Evolutionary conservation across 2,113 vertebrate species (phyloP).

Genomic region (Pelmatolapia mariae): DNA sequence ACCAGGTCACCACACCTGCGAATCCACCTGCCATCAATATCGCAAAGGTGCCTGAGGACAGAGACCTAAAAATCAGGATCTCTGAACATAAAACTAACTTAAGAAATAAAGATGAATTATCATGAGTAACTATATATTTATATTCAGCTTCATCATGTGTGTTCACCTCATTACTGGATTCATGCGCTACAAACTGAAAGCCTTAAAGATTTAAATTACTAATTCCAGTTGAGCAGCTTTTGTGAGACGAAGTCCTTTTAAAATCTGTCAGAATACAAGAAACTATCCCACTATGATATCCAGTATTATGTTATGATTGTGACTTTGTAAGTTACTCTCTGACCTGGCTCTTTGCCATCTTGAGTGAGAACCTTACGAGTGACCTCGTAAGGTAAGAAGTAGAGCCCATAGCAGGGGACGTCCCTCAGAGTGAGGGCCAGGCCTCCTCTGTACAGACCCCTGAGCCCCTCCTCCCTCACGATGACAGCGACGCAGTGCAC

Average conservation of each 20-base stretch:
- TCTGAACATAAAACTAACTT: not conserved
- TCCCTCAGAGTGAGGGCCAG: constrained; percentile 75
- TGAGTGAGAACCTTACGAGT: constrained; percentile 59
- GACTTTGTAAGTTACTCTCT: not conserved
- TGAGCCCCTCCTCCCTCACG: constrained; percentile 67
- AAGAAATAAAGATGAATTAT: not conserved
- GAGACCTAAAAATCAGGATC: not conserved
- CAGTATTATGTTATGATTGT: not conserved
- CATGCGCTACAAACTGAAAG: not conserved
- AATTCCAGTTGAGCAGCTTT: not conserved
- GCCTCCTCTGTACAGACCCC: constrained; percentile 74
- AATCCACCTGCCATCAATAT: constrained; percentile 76
- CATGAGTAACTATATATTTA: not conserved
- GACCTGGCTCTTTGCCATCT: constrained; percentile 66
- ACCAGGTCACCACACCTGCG: constrained; percentile 76
- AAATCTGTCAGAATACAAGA: not conserved
- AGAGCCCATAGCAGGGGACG: constrained; percentile 73
- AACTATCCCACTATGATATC: not conserved
- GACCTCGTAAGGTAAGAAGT: constrained; percentile 76
- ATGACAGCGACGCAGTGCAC: constrained; percentile 70
- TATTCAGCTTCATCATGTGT: not conserved
- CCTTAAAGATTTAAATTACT: not conserved
- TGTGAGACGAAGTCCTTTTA: not conserved
- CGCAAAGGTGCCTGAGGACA: constrained; percentile 49
- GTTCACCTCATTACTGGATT: not conserved